Evolutionary conservation across 2,797 vertebrate species (phyloP).

Genomic region (Malurus splendens): DNA sequence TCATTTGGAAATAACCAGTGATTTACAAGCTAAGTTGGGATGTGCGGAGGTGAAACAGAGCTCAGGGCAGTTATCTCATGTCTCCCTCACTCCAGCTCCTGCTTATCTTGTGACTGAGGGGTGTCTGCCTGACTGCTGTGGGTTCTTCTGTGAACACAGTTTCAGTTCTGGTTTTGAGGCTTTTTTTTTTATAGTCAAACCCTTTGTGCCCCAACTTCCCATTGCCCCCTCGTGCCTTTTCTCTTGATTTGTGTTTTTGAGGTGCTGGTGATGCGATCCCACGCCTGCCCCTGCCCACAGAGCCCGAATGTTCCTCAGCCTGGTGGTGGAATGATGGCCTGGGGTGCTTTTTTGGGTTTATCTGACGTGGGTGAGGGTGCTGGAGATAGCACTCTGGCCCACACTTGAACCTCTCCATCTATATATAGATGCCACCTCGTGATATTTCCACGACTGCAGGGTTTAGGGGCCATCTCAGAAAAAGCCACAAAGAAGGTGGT

Average conservation of each 20-base stretch:
- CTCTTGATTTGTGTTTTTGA: background rate
- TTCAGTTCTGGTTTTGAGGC: background rate
- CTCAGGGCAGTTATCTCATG: background rate
- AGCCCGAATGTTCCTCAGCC: background rate
- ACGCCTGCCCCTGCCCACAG: background rate
- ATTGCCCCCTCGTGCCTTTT: background rate
- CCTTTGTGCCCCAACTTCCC: background rate
- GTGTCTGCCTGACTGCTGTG: background rate
- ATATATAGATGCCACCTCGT: background rate
- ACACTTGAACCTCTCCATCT: background rate
- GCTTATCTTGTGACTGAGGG: background rate
- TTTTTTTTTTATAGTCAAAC: background rate
- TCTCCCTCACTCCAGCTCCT: background rate
- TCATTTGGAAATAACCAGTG: background rate
- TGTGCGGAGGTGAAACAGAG: fast-evolving
- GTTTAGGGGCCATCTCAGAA: background rate
- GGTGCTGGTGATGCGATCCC: background rate
- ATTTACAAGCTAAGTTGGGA: background rate
- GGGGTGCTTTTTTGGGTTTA: background rate
- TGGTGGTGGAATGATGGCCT: background rate
- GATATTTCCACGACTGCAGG: background rate
- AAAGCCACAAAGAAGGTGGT: background rate
- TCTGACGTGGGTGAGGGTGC: background rate
- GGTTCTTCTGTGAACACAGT: background rate
- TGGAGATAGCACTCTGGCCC: background rate